These are phyloP conservation scores for Metacarcinus magister DNA, from an alignment of 2,888 invertebrate species.

Conservation along the genomic window DNA sequence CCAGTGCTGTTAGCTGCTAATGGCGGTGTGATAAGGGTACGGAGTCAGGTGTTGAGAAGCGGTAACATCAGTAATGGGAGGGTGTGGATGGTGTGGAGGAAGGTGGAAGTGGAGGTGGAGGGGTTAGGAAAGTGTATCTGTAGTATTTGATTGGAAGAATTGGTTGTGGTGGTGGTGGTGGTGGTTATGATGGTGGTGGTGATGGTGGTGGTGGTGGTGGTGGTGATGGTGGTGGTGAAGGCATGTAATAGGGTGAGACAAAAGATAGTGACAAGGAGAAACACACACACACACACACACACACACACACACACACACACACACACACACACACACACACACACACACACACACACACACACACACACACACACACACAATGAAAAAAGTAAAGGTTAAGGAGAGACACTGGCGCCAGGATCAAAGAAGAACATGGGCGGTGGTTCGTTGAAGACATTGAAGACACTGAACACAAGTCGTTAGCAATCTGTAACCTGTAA, in stretches of 20 bases:
- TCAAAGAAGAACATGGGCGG: background rate
- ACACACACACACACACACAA: background rate
- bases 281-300: background rate
- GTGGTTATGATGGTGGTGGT: background rate
- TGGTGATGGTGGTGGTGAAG: background rate
- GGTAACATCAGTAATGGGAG: background rate
- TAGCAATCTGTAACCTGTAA: constrained; percentile 17
- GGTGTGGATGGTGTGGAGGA: background rate
- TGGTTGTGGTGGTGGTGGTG: background rate
- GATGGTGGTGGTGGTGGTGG: background rate
- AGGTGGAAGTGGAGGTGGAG: background rate
- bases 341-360: background rate
- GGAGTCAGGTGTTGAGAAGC: constrained; percentile 27
- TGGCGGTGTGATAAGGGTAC: constrained; percentile 36
- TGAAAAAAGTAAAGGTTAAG: too few species aligned
- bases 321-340: background rate
- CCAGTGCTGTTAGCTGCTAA: constrained; percentile 16
- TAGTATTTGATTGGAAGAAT: background rate
- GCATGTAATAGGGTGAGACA: background rate
- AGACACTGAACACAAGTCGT: background rate
- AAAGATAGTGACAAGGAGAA: background rate
- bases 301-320: constrained; percentile 41
- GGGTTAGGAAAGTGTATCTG: constrained; percentile 8
- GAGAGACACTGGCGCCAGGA: background rate
- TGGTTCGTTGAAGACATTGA: constrained; percentile 1